Evolutionary conservation across 2,113 vertebrate genomes (phyloP).

Genomic region (Aepyceros melampus): DNA sequence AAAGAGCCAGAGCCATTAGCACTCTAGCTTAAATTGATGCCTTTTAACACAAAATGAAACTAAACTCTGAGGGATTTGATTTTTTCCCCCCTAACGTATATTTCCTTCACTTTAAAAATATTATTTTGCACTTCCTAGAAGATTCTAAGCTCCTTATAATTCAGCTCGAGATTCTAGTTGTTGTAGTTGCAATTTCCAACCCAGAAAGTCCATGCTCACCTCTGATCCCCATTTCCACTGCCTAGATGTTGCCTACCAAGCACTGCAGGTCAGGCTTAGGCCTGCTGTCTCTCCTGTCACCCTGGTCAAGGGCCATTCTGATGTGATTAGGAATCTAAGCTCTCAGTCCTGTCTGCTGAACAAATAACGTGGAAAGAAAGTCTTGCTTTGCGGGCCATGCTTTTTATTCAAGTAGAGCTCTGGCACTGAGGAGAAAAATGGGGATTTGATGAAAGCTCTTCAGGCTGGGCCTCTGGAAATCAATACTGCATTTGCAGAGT

Average conservation of each 20-base stretch:
- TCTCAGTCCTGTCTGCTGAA: background rate
- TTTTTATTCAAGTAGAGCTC: background rate
- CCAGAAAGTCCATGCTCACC: background rate
- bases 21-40: background rate
- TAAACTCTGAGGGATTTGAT: background rate
- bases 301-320: background rate
- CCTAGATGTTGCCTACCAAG: rapidly evolving
- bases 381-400: background rate
- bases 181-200: background rate
- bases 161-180: background rate
- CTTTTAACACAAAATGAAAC: background rate
- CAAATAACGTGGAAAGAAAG: background rate
- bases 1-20: background rate
- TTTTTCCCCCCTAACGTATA: background rate
- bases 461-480: background rate
- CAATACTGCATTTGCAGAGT: slow-evolving; percentile 6
- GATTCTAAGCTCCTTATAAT: background rate
- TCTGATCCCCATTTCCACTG: background rate
- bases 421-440: background rate
- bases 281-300: rapidly evolving
- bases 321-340: background rate
- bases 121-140: background rate
- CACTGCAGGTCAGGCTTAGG: background rate
- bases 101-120: background rate
- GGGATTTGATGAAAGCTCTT: background rate